phyloP scores from a whole-genome alignment of 2,888 invertebrate species.

The Synanthedon vespiformis region DNA sequence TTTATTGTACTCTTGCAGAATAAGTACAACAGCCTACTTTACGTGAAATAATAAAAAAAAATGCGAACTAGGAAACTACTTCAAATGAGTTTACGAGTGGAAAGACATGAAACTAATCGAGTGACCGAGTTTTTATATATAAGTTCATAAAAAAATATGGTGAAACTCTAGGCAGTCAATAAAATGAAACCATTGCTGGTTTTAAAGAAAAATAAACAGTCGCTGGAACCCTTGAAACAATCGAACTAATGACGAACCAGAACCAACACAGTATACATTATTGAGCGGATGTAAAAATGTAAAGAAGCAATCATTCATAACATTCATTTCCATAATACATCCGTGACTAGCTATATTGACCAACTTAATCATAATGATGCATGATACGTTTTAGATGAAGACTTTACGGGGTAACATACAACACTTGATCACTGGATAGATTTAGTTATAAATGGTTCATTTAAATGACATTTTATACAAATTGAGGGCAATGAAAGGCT shows the following conservation, averaged over 20 bases:
- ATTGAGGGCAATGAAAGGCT: no score
- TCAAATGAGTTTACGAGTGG: not conserved
- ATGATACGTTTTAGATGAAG: not conserved
- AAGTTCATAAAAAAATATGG: no score
- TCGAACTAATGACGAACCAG: no score
- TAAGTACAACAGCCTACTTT: not conserved
- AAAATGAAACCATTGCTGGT: no score
- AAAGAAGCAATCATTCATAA: conserved; percentile 3
- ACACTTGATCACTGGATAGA: not conserved
- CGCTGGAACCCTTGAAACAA: no score
- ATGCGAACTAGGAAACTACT: not conserved
- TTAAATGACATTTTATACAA: no score
- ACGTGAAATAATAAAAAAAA: not conserved
- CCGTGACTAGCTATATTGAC: conserved; percentile 4
- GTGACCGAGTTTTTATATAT: not conserved
- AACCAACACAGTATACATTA: not conserved
- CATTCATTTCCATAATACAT: not conserved
- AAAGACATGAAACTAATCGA: not conserved
- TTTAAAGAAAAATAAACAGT: no score
- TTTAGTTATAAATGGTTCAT: no score
- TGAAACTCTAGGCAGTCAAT: no score
- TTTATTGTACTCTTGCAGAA: not conserved
- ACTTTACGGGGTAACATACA: not conserved
- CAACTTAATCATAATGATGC: conserved; percentile 1
- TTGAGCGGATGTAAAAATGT: not conserved